Percentiles rank a stretch among this genome's conserved stretches.
phyloP scores from a whole-genome alignment of 2,797 vertebrate genomes.

The Pseudotriccus pelzelni region DNA sequence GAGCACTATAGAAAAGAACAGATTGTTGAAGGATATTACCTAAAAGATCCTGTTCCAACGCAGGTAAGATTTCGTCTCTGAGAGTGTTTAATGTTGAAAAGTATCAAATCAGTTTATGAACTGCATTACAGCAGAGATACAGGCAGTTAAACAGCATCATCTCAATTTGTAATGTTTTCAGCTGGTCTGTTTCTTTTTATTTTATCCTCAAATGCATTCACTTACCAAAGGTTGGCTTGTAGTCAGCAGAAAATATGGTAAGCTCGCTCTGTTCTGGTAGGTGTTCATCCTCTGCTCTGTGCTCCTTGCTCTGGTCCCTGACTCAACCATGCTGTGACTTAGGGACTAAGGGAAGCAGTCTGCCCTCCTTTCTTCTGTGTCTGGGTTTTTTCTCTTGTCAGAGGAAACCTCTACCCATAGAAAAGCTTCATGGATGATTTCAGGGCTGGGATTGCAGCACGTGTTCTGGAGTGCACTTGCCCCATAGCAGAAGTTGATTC shows the following conservation, averaged over 20 bases:
- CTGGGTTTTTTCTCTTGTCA: not conserved
- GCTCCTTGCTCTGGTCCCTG: not conserved
- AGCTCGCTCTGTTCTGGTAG: not conserved
- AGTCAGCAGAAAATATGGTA: not conserved
- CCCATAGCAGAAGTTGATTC: not conserved
- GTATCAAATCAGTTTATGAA: not conserved
- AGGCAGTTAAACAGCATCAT: not conserved
- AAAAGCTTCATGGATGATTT: not conserved
- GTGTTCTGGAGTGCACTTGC: accelerated
- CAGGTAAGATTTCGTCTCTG: slow-evolving; percentile 80
- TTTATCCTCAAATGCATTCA: not conserved
- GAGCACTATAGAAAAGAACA: slow-evolving; percentile 99
- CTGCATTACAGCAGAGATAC: not conserved
- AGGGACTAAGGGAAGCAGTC: not conserved
- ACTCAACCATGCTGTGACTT: not conserved
- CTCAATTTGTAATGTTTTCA: not conserved
- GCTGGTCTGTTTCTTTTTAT: not conserved
- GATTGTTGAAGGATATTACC: slow-evolving; percentile 96
- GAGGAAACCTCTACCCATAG: not conserved
- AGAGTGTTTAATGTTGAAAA: not conserved
- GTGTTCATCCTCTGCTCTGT: not conserved
- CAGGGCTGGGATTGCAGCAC: too few relatives aligned
- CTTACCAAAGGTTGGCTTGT: not conserved
- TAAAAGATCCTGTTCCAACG: slow-evolving; percentile 94
- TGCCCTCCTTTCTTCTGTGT: not conserved